Evolutionary conservation across 2,888 invertebrate genomes (phyloP).

Genomic region (Scaptomyza polygonia): DNA sequence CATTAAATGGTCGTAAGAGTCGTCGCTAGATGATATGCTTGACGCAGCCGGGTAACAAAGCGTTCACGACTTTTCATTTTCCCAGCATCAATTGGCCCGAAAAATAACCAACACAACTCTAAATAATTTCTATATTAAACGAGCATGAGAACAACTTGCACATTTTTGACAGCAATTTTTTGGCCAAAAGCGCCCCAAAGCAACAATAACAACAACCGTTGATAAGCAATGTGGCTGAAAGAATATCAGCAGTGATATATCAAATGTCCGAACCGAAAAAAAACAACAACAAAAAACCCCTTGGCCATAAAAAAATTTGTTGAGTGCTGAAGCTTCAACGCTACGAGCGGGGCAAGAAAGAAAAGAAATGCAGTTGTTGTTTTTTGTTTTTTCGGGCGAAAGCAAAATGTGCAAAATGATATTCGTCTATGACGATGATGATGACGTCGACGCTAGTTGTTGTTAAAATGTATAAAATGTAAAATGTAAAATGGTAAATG

Average conservation of each 20-base stretch:
- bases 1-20: slow-evolving; percentile 52
- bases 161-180: slow-evolving; percentile 68
- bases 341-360: slow-evolving; percentile 47
- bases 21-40: slow-evolving; percentile 46
- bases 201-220: slow-evolving; percentile 34
- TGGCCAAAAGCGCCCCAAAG: slow-evolving; percentile 47
- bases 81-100: slow-evolving; percentile 52
- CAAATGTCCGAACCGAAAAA: slow-evolving; percentile 42
- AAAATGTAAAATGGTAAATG: slow-evolving; percentile 59
- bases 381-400: slow-evolving; percentile 35
- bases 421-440: slow-evolving; percentile 59
- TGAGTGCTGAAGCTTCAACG: slow-evolving; percentile 65
- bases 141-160: slow-evolving; percentile 68
- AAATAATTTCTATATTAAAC: slow-evolving; percentile 81
- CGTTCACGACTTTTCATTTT: slow-evolving; percentile 63
- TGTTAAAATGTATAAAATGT: slow-evolving; percentile 51
- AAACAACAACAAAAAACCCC: slow-evolving; percentile 10
- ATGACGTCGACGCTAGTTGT: slow-evolving; percentile 17
- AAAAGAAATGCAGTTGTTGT: slow-evolving; percentile 69
- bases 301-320: slow-evolving; percentile 31
- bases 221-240: slow-evolving; percentile 57
- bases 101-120: slow-evolving; percentile 35
- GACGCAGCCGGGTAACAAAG: slow-evolving; percentile 47
- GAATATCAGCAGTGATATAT: slow-evolving; percentile 79
- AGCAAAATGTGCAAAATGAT: slow-evolving; percentile 51